These are phyloP conservation scores for Arvicanthis niloticus DNA, from an alignment of 2,113 vertebrate genomes.

Conservation along the genomic window DNA sequence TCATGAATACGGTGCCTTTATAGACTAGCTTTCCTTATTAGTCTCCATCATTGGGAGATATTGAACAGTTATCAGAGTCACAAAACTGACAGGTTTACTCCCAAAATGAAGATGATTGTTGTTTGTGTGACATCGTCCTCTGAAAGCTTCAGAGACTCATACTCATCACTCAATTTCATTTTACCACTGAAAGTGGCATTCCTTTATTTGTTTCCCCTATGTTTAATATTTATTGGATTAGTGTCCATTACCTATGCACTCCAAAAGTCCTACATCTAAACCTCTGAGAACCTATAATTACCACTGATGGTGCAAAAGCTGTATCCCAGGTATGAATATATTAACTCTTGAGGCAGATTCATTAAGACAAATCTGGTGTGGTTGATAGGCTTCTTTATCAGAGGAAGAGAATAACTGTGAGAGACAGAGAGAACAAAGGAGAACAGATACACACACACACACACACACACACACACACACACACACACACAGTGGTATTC, in stretches of 20 bases:
- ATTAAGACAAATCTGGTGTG: rapidly evolving
- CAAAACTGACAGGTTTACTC: background rate
- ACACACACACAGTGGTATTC: background rate
- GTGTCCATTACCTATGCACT: rapidly evolving
- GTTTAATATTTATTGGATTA: background rate
- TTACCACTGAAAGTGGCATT: background rate
- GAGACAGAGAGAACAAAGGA: background rate
- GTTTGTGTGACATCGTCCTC: background rate
- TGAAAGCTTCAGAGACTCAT: background rate
- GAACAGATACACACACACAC: background rate
- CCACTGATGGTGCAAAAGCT: background rate
- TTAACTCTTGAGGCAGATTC: background rate
- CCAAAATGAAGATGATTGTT: background rate
- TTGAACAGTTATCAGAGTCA: background rate
- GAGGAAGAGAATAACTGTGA: background rate
- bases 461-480: background rate
- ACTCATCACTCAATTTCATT: background rate
- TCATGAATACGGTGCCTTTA: background rate
- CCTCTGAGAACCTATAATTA: background rate
- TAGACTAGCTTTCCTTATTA: background rate
- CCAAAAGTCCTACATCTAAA: background rate
- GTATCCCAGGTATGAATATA: background rate
- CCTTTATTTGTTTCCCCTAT: background rate
- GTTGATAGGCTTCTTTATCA: background rate
- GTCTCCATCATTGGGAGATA: background rate